phyloP scores from a whole-genome alignment of 2,797 vertebrate genomes.

The Morelia viridis region DNA sequence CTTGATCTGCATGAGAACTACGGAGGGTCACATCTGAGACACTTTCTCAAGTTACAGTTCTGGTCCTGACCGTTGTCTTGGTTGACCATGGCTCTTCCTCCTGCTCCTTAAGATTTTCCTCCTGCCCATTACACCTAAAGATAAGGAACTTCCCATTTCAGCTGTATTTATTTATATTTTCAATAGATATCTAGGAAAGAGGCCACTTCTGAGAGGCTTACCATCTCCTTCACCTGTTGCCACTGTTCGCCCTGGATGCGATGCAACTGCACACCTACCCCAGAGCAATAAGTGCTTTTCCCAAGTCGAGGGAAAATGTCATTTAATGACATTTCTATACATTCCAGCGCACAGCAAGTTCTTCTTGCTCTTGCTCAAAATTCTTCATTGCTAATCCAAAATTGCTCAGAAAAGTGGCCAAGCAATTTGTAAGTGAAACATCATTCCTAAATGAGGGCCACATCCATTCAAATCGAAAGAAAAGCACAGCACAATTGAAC shows the following conservation, averaged over 20 bases:
- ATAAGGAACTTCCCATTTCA: slow-evolving; percentile 48
- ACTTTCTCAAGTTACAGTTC: too few species aligned
- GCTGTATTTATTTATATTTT: slow-evolving; percentile 34
- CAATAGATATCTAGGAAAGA: too few species aligned
- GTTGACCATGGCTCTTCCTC: too few species aligned
- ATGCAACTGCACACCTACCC: slow-evolving; percentile 29
- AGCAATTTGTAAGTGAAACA: slow-evolving; percentile 53
- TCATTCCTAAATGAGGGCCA: slow-evolving; percentile 42
- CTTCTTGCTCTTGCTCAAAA: slow-evolving; percentile 53
- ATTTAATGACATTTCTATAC: slow-evolving; percentile 35
- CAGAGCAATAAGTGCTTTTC: slow-evolving; percentile 54
- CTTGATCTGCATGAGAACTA: too few species aligned
- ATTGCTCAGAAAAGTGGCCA: slow-evolving; percentile 59
- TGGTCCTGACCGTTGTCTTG: too few species aligned
- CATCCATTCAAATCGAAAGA: not conserved
- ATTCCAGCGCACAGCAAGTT: slow-evolving; percentile 36
- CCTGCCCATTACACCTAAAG: slow-evolving; percentile 21
- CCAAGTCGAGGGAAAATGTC: slow-evolving; percentile 33
- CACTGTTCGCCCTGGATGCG: too few species aligned
- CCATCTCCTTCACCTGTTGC: too few species aligned
- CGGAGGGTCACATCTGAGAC: too few species aligned
- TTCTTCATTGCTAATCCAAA: slow-evolving; percentile 53
- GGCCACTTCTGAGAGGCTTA: too few species aligned
- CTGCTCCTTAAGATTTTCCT: not conserved
- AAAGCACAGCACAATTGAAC: not conserved